Conservation (phyloP, 2,113 vertebrate genomes). For the Cephalopterus ornatus region DNA sequence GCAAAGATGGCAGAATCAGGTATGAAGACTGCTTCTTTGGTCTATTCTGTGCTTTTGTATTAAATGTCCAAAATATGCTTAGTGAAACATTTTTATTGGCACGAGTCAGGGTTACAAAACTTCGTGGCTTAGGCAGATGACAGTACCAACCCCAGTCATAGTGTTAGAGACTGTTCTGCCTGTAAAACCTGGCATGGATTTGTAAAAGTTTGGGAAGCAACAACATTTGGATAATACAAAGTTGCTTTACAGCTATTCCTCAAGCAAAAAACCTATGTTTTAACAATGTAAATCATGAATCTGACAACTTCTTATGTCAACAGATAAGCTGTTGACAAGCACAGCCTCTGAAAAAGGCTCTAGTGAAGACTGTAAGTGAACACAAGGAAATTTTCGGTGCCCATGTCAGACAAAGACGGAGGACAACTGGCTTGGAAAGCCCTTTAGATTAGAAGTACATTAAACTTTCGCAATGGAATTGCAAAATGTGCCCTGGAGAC, state of each 20-base stretch:
- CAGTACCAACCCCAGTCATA: neutral
- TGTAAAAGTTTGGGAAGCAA: neutral
- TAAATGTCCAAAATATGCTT: neutral
- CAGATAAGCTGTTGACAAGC: neutral
- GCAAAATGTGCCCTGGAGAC: neutral
- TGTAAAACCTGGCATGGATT: constrained; percentile 50
- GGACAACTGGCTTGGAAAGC: neutral
- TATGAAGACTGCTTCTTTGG: neutral
- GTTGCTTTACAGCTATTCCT: neutral
- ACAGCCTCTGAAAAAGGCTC: neutral
- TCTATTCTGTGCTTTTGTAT: neutral
- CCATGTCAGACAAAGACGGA: neutral
- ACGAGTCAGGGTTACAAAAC: constrained; percentile 1
- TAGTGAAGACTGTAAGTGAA: neutral
- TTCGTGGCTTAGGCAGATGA: constrained; percentile 42
- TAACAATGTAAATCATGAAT: neutral
- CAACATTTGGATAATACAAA: neutral
- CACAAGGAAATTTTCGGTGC: neutral
- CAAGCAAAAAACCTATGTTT: neutral
- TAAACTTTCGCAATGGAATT: neutral
- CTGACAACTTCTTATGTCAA: neutral
- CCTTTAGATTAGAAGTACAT: neutral
- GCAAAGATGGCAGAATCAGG: neutral
- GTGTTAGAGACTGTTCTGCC: neutral
- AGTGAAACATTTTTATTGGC: constrained; percentile 52